Percentiles rank a stretch among this genome's conserved stretches.
phyloP scores from a whole-genome alignment of 2,888 invertebrate species.

The Nephrotoma flavescens region DNA sequence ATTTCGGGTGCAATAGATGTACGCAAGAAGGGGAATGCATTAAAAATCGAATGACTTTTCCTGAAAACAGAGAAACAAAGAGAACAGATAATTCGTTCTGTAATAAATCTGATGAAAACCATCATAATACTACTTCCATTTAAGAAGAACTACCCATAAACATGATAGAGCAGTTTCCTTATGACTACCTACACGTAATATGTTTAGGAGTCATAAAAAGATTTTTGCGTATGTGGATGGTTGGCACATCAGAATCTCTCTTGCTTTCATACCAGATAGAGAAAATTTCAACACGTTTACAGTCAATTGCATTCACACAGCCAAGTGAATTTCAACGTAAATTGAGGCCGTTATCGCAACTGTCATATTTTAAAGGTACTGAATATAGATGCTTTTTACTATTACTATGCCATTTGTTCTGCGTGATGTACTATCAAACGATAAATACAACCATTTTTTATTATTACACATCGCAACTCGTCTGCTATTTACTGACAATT shows the following conservation, averaged over 20 bases:
- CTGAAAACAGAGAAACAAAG: background rate
- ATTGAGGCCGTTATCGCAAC: constrained; percentile 11
- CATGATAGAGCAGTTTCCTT: constrained; percentile 11
- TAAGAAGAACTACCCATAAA: constrained; percentile 12
- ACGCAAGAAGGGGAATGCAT: constrained; percentile 10
- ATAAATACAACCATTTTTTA: too few species aligned
- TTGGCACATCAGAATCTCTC: constrained; percentile 7
- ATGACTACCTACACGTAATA: constrained; percentile 9
- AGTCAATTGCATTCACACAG: constrained; percentile 7
- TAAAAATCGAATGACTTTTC: constrained; percentile 10
- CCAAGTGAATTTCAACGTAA: constrained; percentile 15
- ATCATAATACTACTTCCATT: constrained; percentile 13
- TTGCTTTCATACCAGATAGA: background rate
- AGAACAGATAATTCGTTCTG: constrained; percentile 6
- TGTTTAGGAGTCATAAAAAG: constrained; percentile 14
- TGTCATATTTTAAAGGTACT: constrained; percentile 16
- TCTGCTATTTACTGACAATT: too few species aligned
- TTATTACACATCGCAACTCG: too few species aligned
- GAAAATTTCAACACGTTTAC: background rate
- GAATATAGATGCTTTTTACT: constrained; percentile 8
- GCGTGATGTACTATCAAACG: too few species aligned
- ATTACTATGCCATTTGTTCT: constrained; percentile 9
- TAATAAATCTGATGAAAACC: constrained; percentile 11
- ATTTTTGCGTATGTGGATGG: constrained; percentile 6
- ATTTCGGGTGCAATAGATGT: constrained; percentile 9